phyloP scores from a whole-genome alignment of 2,888 invertebrate species.

The Tribolium freemani region DNA sequence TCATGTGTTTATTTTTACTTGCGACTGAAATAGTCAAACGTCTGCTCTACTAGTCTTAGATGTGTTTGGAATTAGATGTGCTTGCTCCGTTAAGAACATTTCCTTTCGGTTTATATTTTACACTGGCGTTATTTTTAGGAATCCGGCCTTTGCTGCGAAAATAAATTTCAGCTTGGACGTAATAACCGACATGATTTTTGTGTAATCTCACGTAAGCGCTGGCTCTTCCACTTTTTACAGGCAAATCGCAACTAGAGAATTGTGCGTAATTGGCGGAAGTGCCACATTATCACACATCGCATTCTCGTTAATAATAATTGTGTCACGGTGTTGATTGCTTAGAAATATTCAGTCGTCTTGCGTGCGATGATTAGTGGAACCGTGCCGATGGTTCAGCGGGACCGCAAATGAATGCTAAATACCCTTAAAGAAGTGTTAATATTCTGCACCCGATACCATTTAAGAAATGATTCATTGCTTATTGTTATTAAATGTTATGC shows the following conservation, averaged over 20 bases:
- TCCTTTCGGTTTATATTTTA: slow-evolving; percentile 55
- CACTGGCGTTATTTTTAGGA: slow-evolving; percentile 54
- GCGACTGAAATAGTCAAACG: slow-evolving; percentile 64
- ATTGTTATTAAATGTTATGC: slow-evolving; percentile 54
- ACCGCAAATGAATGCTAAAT: slow-evolving; percentile 56
- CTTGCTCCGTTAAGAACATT: slow-evolving; percentile 57
- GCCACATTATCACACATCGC: slow-evolving; percentile 38
- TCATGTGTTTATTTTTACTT: slow-evolving; percentile 60
- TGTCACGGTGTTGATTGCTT: slow-evolving; percentile 58
- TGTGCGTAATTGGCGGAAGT: slow-evolving; percentile 18
- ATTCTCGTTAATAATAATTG: slow-evolving; percentile 52
- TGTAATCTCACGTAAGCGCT: slow-evolving; percentile 34
- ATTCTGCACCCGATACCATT: slow-evolving; percentile 54
- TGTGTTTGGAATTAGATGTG: slow-evolving; percentile 64
- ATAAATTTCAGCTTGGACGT: slow-evolving; percentile 50
- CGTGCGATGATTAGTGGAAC: slow-evolving; percentile 60
- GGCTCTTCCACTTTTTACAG: not conserved
- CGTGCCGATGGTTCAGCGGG: slow-evolving; percentile 55
- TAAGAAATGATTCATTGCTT: slow-evolving; percentile 58
- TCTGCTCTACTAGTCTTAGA: slow-evolving; percentile 59
- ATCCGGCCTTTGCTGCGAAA: slow-evolving; percentile 54
- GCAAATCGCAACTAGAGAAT: not conserved
- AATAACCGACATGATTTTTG: slow-evolving; percentile 43
- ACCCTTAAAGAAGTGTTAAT: slow-evolving; percentile 57
- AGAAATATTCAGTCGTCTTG: slow-evolving; percentile 57